phyloP scores from a whole-genome alignment of 2,113 vertebrate species.

The Aptenodytes forsteri region DNA sequence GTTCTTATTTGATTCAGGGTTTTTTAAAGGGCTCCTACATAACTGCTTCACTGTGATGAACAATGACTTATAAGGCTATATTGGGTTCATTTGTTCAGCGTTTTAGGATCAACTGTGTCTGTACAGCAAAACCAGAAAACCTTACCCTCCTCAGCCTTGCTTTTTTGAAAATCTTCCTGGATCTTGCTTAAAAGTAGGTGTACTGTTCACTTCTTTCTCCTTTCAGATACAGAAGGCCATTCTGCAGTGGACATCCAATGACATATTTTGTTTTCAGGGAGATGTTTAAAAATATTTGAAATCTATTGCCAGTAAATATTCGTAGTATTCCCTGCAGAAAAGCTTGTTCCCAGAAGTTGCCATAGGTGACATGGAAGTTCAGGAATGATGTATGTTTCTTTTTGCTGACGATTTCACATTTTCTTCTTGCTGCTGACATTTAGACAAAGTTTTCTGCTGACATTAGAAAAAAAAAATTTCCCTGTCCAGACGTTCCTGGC shows the following conservation, averaged over 20 bases:
- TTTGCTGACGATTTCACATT: conserved; percentile 60
- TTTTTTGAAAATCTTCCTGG: background rate
- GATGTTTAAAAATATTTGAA: conserved; percentile 16
- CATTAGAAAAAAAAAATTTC: conserved; percentile 49
- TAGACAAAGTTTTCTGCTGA: conserved; percentile 56
- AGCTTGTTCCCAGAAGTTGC: conserved; percentile 41
- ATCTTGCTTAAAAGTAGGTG: background rate
- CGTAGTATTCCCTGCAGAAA: conserved; percentile 28
- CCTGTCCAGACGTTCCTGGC: conserved; percentile 27
- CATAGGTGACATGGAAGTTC: conserved; percentile 48
- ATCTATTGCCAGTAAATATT: conserved; percentile 23
- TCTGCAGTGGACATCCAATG: background rate
- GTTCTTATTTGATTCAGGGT: background rate
- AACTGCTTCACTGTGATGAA: background rate
- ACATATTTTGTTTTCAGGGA: conserved; percentile 24
- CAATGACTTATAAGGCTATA: background rate
- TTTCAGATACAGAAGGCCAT: background rate
- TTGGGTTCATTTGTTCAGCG: background rate
- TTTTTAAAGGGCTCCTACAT: background rate
- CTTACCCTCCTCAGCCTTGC: background rate
- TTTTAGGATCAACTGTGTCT: background rate
- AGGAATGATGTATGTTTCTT: conserved; percentile 28
- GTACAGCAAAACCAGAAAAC: background rate
- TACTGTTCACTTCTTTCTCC: background rate
- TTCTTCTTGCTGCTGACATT: conserved; percentile 57